These are phyloP conservation scores for Drosophila neutralis DNA, from an alignment of 2,888 invertebrate genomes.

Conservation along the genomic window DNA sequence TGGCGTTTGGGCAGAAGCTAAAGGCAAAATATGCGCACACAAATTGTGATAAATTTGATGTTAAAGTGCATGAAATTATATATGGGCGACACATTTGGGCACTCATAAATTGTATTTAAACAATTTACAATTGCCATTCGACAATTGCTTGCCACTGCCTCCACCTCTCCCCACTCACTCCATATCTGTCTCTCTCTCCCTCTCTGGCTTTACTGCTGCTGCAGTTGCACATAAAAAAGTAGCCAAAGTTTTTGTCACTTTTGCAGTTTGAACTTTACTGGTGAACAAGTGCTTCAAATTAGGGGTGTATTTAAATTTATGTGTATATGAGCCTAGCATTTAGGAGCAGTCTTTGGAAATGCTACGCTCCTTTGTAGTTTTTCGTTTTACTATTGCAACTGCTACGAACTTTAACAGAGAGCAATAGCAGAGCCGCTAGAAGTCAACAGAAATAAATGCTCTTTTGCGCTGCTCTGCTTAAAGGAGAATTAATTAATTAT, in stretches of 20 bases:
- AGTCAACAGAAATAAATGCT: background rate
- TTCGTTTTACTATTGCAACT: background rate
- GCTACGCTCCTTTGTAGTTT: background rate
- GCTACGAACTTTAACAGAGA: background rate
- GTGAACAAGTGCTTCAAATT: constrained; percentile 42
- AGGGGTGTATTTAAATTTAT: constrained; percentile 10
- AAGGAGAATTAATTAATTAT: background rate
- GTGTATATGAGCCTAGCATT: background rate
- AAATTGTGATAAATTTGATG: constrained; percentile 84
- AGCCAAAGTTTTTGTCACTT: constrained; percentile 13
- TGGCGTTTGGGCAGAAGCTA: constrained; percentile 35
- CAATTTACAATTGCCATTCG: constrained; percentile 79
- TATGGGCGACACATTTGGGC: constrained; percentile 80
- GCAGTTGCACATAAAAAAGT: constrained; percentile 20
- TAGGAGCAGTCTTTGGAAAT: background rate
- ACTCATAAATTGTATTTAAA: constrained; percentile 79
- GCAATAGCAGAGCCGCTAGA: background rate
- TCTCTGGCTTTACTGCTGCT: constrained; percentile 2
- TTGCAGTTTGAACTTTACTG: constrained; percentile 36
- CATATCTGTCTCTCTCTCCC: background rate
- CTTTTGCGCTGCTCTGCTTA: background rate
- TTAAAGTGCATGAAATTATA: constrained; percentile 82
- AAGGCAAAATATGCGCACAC: constrained; percentile 75
- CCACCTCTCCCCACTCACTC: constrained; percentile 1
- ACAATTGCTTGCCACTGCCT: constrained; percentile 66